Base-by-base conservation (phyloP, 2,113 vertebrate genomes). In the Mormoops blainvillei region DNA sequence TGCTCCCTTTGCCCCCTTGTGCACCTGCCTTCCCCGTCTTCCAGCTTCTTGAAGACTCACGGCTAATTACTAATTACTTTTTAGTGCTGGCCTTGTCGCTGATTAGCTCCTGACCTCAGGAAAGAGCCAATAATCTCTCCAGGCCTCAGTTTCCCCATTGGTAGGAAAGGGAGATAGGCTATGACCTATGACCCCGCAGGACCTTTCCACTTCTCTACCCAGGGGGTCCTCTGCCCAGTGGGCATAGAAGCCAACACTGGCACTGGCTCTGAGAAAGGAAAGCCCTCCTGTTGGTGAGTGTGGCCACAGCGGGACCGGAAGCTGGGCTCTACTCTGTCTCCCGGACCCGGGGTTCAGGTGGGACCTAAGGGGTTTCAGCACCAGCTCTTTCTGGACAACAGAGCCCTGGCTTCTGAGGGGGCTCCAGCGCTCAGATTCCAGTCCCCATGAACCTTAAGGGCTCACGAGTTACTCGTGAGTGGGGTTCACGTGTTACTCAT, bases 141-240 rank as follows among this genome's bases (percentile, higher is more conserved):
- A 61, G 33, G 48, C 36, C 54, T 61, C 50, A 2, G 83, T 83
- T 78, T 80, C 70, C 70, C 76, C 10, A 1, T 11, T 20, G 61
- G 36, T 45, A 1, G 2, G 6, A 6, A 28, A 24, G 1, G 24
- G 20, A 2, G 10, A 14, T 7, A 1, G 76, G 61, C 3, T 33
- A 2, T 2, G 52, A 4, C 0, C 9, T 12, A 1, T 1, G 77
- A 33, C 9, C 28, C 43, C 16, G 24, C 14, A 1, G 33, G 16
- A 26, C 24, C 50, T 33, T 24, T 3, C 50, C 20, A 0, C 10
- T 12, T 26, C 18, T n/a, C 31, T 4, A 3, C 0, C 2, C 5
- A 2, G 5, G 13, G 28, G 11, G 5, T 15, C n/a, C 70, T 56
- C 77, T 38, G 50, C n/a, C 77, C 58, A 1, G 9, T 1, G 16